A percentile compares a stretch with the other conserved stretches of the same genome.
Evolutionary conservation across 2,888 invertebrate genomes (phyloP).

Genomic region (Girardia tigrina): DNA sequence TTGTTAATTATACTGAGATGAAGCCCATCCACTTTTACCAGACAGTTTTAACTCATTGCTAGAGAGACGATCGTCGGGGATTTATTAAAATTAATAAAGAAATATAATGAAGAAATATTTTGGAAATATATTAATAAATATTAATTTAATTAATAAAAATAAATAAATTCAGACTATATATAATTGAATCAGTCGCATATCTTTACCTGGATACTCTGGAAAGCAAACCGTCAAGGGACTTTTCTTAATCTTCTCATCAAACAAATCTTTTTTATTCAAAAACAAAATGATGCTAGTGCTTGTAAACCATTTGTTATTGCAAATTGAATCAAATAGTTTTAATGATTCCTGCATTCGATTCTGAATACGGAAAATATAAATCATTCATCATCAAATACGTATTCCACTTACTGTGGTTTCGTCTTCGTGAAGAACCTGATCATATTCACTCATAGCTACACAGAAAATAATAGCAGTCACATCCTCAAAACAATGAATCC

Average conservation of each 20-base stretch:
- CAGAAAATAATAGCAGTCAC: constrained; percentile 98
- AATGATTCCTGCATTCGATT: constrained; percentile 99
- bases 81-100: no score
- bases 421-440: constrained; percentile 98
- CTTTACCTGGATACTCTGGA: constrained; percentile 83
- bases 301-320: constrained; percentile 99
- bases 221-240: constrained; percentile 98
- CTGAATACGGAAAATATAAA: constrained; percentile 53
- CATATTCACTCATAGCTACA: constrained; percentile 93
- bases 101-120: no score
- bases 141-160: no score
- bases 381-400: neutral
- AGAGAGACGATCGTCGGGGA: no score
- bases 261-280: constrained; percentile 98
- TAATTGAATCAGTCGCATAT: no score
- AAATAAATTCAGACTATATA: no score
- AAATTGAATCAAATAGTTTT: constrained; percentile 97
- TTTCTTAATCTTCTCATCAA: constrained; percentile 99
- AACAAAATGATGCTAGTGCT: constrained; percentile 99
- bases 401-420: constrained; percentile 98
- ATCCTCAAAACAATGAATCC: constrained; percentile 98
- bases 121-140: no score
- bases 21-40: no score
- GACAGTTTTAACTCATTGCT: no score
- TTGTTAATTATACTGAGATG: no score